phyloP scores from a whole-genome alignment of 2,113 vertebrate species.

The Taurulus bubalis region DNA sequence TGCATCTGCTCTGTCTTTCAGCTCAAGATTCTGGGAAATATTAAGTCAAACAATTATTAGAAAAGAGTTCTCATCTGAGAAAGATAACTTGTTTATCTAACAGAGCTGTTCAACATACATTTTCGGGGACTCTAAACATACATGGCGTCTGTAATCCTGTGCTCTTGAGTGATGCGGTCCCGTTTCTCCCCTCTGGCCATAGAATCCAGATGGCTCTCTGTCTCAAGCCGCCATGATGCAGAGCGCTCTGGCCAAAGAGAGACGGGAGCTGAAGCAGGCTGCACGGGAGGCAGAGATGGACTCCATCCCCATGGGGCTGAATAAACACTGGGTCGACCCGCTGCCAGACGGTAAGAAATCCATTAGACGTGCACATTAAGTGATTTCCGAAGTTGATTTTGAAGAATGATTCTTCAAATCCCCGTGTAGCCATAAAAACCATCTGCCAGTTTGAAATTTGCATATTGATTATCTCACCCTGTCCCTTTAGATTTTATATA shows the following conservation, averaged over 20 bases:
- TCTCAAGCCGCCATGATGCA: conserved; percentile 99
- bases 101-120: not conserved
- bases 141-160: not conserved
- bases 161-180: not conserved
- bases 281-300: conserved; percentile 99
- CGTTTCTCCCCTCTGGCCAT: not conserved
- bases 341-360: conserved; percentile 91
- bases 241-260: conserved; percentile 96
- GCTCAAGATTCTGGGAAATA: not conserved
- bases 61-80: not conserved
- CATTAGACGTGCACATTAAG: conserved; percentile 2
- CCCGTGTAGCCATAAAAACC: not conserved
- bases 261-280: conserved; percentile 95
- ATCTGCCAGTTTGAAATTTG: conserved; percentile 18
- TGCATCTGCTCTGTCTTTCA: not conserved
- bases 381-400: not conserved
- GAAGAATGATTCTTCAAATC: conserved; percentile 1
- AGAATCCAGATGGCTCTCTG: conserved; percentile 98
- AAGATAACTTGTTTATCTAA: not conserved
- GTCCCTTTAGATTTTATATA: not conserved
- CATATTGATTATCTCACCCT: conserved; percentile 1
- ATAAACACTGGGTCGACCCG: conserved; percentile 99
- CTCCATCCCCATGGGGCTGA: conserved; percentile 98
- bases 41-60: not conserved
- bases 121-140: not conserved